Percentiles rank a stretch among this genome's conserved stretches.
Conservation (phyloP, 1,140 invertebrate genomes). For the Drosophila grimshawi region DNA sequence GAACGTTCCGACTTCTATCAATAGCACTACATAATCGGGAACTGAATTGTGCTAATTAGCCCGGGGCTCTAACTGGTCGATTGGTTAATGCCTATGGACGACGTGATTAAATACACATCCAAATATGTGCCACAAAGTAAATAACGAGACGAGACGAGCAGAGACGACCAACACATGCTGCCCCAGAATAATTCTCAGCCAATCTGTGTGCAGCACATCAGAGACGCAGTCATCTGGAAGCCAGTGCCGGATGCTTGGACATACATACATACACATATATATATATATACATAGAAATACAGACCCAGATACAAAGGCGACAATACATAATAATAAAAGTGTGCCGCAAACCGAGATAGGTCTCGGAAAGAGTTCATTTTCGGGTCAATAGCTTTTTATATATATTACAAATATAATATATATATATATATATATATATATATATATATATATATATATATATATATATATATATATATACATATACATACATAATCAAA, state of each 20-base stretch:
- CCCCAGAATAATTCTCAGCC: conserved; percentile 55
- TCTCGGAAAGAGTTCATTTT: conserved; percentile 31
- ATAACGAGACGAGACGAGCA: conserved; percentile 21
- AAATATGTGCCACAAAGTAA: conserved; percentile 25
- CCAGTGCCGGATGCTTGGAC: conserved; percentile 65
- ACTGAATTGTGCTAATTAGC: conserved; percentile 64
- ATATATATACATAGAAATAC: conserved; percentile 20
- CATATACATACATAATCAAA: no score
- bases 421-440: background rate
- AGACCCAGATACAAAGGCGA: conserved; percentile 26
- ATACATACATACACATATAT: conserved; percentile 18
- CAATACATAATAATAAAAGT: conserved; percentile 64
- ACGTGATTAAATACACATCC: conserved; percentile 54
- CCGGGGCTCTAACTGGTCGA: conserved; percentile 32
- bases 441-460: background rate
- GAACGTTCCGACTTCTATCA: conserved; percentile 64
- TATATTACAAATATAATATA: background rate
- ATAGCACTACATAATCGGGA: conserved; percentile 38
- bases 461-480: background rate
- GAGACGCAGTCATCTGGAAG: conserved; percentile 39
- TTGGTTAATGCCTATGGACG: conserved; percentile 28
- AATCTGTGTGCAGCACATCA: conserved; percentile 70
- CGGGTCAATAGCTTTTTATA: conserved; percentile 26
- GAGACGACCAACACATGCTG: conserved; percentile 22
- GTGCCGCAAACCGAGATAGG: conserved; percentile 54